Conservation (phyloP, 2,113 vertebrate species). For the Tetrax tetrax region DNA sequence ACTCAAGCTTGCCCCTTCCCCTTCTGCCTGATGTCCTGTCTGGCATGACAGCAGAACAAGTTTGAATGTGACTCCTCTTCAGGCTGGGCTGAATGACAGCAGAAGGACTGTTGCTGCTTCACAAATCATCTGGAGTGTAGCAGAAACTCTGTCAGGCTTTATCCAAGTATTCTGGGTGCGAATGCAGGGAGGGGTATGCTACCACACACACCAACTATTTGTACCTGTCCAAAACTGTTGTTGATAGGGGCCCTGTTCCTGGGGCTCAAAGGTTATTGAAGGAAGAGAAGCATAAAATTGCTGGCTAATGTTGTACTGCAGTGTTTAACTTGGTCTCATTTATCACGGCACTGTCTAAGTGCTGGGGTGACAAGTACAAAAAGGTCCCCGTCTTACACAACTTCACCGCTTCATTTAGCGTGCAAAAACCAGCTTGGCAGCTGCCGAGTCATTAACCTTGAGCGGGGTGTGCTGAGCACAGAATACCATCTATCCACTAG, state of each 20-base stretch:
- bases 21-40: not conserved
- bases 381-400: not conserved
- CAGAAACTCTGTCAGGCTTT: not conserved
- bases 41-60: not conserved
- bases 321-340: not conserved
- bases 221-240: not conserved
- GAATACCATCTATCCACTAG: not conserved
- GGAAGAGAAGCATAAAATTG: not conserved
- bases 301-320: not conserved
- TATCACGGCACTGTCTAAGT: not conserved
- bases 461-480: not conserved
- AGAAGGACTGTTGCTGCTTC: not conserved
- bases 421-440: not conserved
- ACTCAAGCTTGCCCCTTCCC: not conserved
- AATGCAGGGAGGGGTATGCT: accelerated
- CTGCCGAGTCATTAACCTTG: not conserved
- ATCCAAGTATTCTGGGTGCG: not conserved
- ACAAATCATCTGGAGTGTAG: not conserved
- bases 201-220: not conserved
- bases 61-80: not conserved
- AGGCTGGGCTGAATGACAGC: not conserved
- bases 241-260: not conserved
- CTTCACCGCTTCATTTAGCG: not conserved
- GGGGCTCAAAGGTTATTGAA: not conserved
- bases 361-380: not conserved